A percentile compares a stretch with the other conserved stretches of the same genome.
Conservation (phyloP, 2,113 vertebrate genomes). For the Ascaphus truei region DNA sequence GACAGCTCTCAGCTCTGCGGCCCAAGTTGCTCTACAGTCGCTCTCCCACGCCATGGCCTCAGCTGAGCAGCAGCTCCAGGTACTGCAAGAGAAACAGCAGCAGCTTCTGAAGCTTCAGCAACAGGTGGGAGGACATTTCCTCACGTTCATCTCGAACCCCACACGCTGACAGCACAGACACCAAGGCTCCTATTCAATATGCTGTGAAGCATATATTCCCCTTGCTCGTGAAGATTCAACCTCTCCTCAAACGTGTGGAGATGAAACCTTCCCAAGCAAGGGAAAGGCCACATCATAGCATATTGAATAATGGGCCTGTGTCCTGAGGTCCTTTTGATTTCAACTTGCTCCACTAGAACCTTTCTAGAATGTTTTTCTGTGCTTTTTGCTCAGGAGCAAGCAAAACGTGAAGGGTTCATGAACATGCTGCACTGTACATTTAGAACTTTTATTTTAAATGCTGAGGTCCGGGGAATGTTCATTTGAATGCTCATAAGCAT, state of each 20-base stretch:
- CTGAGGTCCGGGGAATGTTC: too few relatives aligned
- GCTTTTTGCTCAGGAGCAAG: too few relatives aligned
- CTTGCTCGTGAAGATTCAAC: background rate
- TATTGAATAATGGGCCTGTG: background rate
- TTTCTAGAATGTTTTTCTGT: too few relatives aligned
- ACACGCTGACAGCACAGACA: constrained; percentile 56
- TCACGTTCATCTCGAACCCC: constrained; percentile 61
- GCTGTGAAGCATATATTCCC: background rate
- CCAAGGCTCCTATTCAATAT: background rate
- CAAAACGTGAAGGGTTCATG: too few relatives aligned
- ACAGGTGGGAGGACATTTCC: constrained; percentile 86
- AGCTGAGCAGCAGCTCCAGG: constrained; percentile 98
- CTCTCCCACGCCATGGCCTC: constrained; percentile 99
- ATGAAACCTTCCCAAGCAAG: background rate
- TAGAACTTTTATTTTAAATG: too few relatives aligned
- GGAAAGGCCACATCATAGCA: background rate
- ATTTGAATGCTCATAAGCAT: too few relatives aligned
- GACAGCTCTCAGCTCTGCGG: constrained; percentile 94
- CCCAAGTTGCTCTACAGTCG: constrained; percentile 97
- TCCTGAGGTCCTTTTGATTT: background rate
- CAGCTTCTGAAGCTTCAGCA: constrained; percentile 98
- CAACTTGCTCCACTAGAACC: too few relatives aligned
- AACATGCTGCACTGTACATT: too few relatives aligned
- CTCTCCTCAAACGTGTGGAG: too few relatives aligned
- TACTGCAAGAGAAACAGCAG: constrained; percentile 99